phyloP scores from a whole-genome alignment of 1,140 invertebrate species.

The Phocides pigmalion region DNA sequence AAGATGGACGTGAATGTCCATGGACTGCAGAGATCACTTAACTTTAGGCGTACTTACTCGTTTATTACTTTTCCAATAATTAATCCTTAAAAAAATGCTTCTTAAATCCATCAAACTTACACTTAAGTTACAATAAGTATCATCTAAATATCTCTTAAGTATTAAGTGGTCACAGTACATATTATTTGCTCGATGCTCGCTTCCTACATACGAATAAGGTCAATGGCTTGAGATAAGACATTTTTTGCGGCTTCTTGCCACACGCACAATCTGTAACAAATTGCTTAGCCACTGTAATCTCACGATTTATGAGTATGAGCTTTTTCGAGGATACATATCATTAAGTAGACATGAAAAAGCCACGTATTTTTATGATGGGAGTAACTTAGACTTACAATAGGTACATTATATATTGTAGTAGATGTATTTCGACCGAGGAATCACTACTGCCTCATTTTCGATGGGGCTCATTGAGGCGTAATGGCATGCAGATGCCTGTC shows the following conservation, averaged over 20 bases:
- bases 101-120: too few relatives aligned
- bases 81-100: background rate
- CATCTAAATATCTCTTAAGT: too few relatives aligned
- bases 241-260: background rate
- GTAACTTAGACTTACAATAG: background rate
- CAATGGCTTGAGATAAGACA: background rate
- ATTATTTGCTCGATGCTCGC: background rate
- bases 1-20: too few relatives aligned
- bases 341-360: background rate
- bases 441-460: too few relatives aligned
- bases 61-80: too few relatives aligned
- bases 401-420: too few relatives aligned
- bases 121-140: background rate
- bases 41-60: too few relatives aligned
- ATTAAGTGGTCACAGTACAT: background rate
- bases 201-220: background rate
- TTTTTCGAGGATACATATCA: background rate
- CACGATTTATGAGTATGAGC: background rate
- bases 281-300: background rate
- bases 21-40: too few relatives aligned
- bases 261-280: constrained; percentile 4
- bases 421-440: too few relatives aligned
- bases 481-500: too few relatives aligned
- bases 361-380: background rate
- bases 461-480: too few relatives aligned